These are phyloP conservation scores for Cryptus viduatorius DNA, from an alignment of 2,888 invertebrate genomes.

Conservation along the genomic window DNA sequence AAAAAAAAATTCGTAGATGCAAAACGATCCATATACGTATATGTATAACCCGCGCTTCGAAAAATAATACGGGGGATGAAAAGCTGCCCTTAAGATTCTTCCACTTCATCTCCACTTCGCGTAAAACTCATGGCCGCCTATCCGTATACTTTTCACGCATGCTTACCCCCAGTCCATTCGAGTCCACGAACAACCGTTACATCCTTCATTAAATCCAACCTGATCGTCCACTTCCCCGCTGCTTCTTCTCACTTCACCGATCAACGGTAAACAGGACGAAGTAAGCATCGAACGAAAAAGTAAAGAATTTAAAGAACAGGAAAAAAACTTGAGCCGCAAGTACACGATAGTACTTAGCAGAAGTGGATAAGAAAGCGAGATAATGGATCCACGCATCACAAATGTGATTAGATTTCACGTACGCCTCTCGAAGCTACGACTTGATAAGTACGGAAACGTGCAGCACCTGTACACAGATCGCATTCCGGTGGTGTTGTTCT, in stretches of 20 bases:
- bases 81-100: not conserved
- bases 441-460: conserved; percentile 15
- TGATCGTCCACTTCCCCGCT: not conserved
- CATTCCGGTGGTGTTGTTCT: not conserved
- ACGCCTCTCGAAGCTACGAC: not conserved
- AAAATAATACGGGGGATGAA: not conserved
- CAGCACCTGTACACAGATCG: conserved; percentile 10
- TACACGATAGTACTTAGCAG: not conserved
- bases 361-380: conserved; percentile 18
- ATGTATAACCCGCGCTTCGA: too few relatives aligned
- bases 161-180: conserved; percentile 4
- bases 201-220: conserved; percentile 16
- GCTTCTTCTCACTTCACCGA: conserved; percentile 6
- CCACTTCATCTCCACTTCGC: not conserved
- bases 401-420: conserved; percentile 24
- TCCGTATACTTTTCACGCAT: conserved; percentile 9
- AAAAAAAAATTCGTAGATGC: too few relatives aligned
- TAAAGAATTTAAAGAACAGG: not conserved
- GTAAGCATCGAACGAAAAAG: not conserved
- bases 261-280: not conserved
- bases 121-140: not conserved
- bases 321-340: not conserved
- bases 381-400: conserved; percentile 1
- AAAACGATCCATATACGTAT: too few relatives aligned
- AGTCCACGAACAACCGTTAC: conserved; percentile 12